Base-by-base conservation (phyloP, 1,140 invertebrate species). In the Carposina sasakii region DNA sequence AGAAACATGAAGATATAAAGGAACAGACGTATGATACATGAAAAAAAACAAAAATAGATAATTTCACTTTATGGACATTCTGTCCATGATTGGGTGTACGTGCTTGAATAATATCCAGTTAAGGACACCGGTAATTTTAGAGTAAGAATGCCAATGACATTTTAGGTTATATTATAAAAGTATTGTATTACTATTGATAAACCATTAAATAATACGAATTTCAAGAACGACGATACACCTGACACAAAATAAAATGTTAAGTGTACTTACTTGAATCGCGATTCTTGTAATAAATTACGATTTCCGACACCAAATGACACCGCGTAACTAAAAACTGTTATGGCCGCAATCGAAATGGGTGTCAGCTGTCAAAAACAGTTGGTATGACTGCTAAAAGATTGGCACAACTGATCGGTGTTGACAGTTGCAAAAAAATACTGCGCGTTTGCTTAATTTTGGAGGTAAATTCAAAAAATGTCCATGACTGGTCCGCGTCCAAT, bases 21-120 rank as follows among this genome's bases (percentile, higher is more conserved):
- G 34, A 50, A 42, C 45, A 36, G 52, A 48, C 19, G 21, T 53
- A 41, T 41, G 23, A 52, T 52, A 48, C 37, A 47, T 48, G 31
- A 39, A 50, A 50, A 50, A 50, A 19, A 50, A 46, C 20, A 55
- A 23, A 55, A 55, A 55, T 50, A 22, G 47, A 19, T 28, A 44
- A 50, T 22, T 47, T 51, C 52, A 39, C 47, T 55, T 46, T 55
- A 55, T 51, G 54, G 44, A 51, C 54, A 52, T 39, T 46, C 36
- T 55, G 53, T 55, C 47, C 48, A 55, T 50, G 36, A 50, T 46
- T 55, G 48, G 48, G 47, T 55, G 26, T 42, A 46, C 34, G 39
- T 49, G 52, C 52, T 30, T 54, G 34, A 33, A 54, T 39, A 54
- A 49, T 54, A 54, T 49, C 52, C 52, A 54, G 44, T 51, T 56